Base-by-base conservation (phyloP, 2,888 invertebrate species). In the Lasioglossum leucozonium region DNA sequence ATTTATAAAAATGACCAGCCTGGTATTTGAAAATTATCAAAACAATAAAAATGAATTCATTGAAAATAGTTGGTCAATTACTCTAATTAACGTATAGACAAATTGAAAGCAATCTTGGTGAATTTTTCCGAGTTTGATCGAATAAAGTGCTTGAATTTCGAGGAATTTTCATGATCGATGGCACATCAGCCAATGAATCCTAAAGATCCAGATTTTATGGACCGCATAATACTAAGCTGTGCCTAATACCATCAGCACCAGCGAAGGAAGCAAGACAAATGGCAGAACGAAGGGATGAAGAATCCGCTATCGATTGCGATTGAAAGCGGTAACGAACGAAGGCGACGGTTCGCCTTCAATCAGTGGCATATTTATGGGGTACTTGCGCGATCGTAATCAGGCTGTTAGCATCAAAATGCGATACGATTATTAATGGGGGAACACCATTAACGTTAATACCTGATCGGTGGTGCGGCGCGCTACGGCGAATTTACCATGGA, bases 391-490 rank as follows among this genome's bases (percentile, higher is more conserved):
- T n/a, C 55, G 44, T 72, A 62, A 72, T 85, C 75, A 72, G 40
- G 44, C 26, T 71, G 77, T 74, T 78, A 81, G 69, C 65, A n/a
- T 76, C 42, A 40, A 67, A 67, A 16, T 18, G 16, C 30, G 34
- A 26, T 51, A 58, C 26, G 65, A 44, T 72, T 67, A 67, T 75
- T 72, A 85, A 81, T 77, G 76, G 85, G 37, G 73, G 76, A 81
- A 62, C 62, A 55, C 58, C 58, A 82, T 87, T 84, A 84, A 78
- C 75, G 34, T 72, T 81, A 77, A 88, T 79, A 79, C 51, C 40
- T 55, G n/a, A 18, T 10, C 37, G 5, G 51, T 73, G 55, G 71
- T 58, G 11, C 73, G 67, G 11, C 62, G 8, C 62, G 65, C 13
- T 44, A 74, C 5, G 30, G 40, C 65, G 65, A 58, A 73, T 84